Conservation (phyloP, 2,113 vertebrate species). For the Eurystomus gularis region DNA sequence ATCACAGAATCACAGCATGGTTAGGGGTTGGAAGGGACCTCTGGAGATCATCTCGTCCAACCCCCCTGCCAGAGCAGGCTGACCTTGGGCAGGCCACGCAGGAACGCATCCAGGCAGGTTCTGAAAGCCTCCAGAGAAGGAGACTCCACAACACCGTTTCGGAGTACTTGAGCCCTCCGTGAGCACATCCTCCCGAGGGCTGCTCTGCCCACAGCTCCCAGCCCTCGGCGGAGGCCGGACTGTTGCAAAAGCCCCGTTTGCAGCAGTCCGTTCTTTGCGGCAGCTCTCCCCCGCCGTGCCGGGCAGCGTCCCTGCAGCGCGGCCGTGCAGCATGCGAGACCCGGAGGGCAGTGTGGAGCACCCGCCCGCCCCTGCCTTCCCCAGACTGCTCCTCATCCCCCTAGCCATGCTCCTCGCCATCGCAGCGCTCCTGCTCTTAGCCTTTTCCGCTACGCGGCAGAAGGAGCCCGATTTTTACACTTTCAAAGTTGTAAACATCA, state of each 20-base stretch:
- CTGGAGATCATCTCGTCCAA: no score
- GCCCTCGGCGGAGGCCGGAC: not conserved
- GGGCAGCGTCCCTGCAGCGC: not conserved
- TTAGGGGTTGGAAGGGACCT: no score
- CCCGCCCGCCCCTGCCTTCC: constrained; percentile 2
- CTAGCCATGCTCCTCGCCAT: constrained; percentile 70
- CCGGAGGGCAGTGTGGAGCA: constrained; percentile 70
- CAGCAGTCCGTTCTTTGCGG: constrained; percentile 51
- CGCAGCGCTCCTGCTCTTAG: constrained; percentile 67
- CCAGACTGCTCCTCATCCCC: not conserved
- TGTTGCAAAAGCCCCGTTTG: constrained; percentile 53
- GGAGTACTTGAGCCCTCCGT: rapidly evolving
- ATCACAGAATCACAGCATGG: no score
- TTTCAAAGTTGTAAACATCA: constrained; percentile 93
- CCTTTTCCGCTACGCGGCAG: constrained; percentile 67
- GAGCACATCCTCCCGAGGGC: rapidly evolving
- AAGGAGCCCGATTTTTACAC: constrained; percentile 89
- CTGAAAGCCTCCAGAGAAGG: no score
- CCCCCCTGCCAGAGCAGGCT: no score
- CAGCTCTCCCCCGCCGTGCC: not conserved
- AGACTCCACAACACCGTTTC: not conserved
- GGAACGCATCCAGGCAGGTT: no score
- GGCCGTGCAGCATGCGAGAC: constrained; percentile 62
- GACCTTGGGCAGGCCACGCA: no score
- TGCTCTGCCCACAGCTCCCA: rapidly evolving